A percentile compares a stretch with the other conserved stretches of the same genome.
Evolutionary conservation across 2,888 invertebrate species (phyloP).

Genomic region (Physocephala rufipes): DNA sequence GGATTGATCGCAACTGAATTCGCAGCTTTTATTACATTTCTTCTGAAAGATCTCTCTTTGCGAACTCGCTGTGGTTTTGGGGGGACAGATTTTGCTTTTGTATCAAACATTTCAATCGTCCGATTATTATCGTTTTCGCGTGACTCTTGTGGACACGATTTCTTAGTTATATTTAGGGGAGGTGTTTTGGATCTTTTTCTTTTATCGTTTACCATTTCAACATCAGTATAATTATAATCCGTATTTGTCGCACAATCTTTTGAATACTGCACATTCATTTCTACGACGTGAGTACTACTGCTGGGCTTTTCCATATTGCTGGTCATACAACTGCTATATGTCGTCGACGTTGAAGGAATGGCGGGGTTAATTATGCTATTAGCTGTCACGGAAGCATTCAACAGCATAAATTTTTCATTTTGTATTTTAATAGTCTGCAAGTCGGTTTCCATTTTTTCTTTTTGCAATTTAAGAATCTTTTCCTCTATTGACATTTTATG

Average conservation of each 20-base stretch:
- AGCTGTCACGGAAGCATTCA: conserved; percentile 54
- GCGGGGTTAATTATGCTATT: conserved; percentile 37
- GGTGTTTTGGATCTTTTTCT: conserved; percentile 7
- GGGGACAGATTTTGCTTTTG: no score
- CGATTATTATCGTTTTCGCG: background rate
- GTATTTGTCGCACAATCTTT: conserved; percentile 10
- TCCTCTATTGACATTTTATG: conserved; percentile 62
- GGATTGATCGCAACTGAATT: background rate
- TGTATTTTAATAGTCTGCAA: conserved; percentile 58
- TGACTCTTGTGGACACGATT: conserved; percentile 36
- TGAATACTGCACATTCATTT: background rate
- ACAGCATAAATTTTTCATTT: conserved; percentile 58
- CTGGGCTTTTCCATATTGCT: conserved; percentile 17
- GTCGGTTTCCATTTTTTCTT: conserved; percentile 61
- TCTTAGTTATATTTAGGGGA: conserved; percentile 40
- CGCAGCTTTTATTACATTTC: background rate
- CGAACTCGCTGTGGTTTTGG: no score
- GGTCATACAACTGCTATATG: background rate
- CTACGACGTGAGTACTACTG: background rate
- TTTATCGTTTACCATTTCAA: background rate
- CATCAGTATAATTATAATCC: background rate
- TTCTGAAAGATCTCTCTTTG: no score
- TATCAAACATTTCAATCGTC: background rate
- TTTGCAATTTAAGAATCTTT: conserved; percentile 62
- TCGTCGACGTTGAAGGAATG: background rate